A percentile compares a stretch with the other conserved stretches of the same genome.
phyloP scores from a whole-genome alignment of 2,797 vertebrate genomes.

The Fundulus diaphanus region DNA sequence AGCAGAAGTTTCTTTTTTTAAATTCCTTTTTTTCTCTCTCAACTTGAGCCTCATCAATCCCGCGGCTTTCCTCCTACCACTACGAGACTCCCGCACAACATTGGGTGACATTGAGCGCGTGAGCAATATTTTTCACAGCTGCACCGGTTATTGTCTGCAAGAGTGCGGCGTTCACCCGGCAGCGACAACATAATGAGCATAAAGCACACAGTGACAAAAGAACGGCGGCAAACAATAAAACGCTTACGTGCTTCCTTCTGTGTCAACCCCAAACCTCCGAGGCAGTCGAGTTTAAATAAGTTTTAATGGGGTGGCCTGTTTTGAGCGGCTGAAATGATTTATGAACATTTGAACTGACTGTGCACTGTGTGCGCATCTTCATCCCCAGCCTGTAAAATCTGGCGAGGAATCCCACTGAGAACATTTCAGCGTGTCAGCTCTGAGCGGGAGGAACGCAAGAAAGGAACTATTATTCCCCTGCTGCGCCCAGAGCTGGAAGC shows the following conservation, averaged over 20 bases:
- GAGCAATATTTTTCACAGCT: conserved; percentile 6
- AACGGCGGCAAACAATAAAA: conserved; percentile 11
- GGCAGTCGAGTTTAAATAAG: conserved; percentile 36
- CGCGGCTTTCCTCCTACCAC: conserved; percentile 3
- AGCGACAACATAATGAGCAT: conserved; percentile 37
- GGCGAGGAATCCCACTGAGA: conserved; percentile 31
- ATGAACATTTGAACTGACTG: conserved; percentile 5
- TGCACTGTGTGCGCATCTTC: conserved; percentile 17
- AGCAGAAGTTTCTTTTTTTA: conserved; percentile 13
- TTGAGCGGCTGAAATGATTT: conserved; percentile 34
- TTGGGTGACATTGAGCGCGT: conserved; percentile 7
- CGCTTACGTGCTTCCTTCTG: conserved; percentile 14
- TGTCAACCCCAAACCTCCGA: conserved; percentile 27
- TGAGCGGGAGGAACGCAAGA: conserved; percentile 21
- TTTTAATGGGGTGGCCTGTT: conserved; percentile 47
- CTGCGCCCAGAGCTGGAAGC: conserved; percentile 20
- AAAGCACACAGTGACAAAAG: conserved; percentile 13
- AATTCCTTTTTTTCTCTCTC: conserved; percentile 21
- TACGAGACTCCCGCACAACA: conserved; percentile 24
- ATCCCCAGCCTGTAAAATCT: conserved; percentile 29
- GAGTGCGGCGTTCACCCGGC: conserved; percentile 20
- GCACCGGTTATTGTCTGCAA: conserved; percentile 4
- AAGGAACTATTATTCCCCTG: conserved; percentile 1
- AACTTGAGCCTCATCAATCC: conserved; percentile 15
- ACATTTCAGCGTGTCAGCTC: conserved; percentile 20